Conservation (phyloP, 2,113 vertebrate species). For the Pholis gunnellus region DNA sequence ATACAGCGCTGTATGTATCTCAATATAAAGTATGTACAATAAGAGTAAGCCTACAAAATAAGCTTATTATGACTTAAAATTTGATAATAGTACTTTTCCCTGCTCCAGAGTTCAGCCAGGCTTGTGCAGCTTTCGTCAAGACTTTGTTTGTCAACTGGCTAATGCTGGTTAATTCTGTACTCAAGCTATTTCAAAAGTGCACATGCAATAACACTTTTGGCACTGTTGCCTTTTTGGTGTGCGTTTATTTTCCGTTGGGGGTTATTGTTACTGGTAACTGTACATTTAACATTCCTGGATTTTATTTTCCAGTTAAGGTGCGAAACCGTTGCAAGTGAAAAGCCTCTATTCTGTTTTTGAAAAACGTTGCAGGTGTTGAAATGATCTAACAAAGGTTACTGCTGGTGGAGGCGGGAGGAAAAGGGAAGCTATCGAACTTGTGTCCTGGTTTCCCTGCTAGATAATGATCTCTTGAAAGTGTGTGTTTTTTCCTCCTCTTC, state of each 20-base stretch:
- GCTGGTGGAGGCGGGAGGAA: constrained; percentile 67
- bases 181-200: background rate
- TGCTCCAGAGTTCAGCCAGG: background rate
- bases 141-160: background rate
- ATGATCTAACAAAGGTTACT: constrained; percentile 82
- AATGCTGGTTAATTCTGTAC: constrained; percentile 1
- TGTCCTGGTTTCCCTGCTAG: constrained; percentile 85
- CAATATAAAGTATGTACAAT: background rate
- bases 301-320: constrained; percentile 26
- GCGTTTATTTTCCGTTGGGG: constrained; percentile 9
- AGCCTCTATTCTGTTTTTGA: constrained; percentile 53
- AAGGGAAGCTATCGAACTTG: constrained; percentile 79
- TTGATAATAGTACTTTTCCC: background rate
- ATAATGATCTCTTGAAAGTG: constrained; percentile 88
- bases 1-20: background rate
- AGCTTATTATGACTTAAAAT: background rate
- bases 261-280: constrained; percentile 15
- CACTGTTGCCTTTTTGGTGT: background rate
- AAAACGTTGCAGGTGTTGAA: constrained; percentile 75
- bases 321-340: constrained; percentile 50
- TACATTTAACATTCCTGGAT: constrained; percentile 18
- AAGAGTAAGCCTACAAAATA: background rate
- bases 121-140: background rate
- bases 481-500: constrained; percentile 80
- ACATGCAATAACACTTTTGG: background rate